A percentile compares a stretch with the other conserved stretches of the same genome.
phyloP scores from a whole-genome alignment of 1,140 invertebrate species.

The Cherax quadricarinatus region DNA sequence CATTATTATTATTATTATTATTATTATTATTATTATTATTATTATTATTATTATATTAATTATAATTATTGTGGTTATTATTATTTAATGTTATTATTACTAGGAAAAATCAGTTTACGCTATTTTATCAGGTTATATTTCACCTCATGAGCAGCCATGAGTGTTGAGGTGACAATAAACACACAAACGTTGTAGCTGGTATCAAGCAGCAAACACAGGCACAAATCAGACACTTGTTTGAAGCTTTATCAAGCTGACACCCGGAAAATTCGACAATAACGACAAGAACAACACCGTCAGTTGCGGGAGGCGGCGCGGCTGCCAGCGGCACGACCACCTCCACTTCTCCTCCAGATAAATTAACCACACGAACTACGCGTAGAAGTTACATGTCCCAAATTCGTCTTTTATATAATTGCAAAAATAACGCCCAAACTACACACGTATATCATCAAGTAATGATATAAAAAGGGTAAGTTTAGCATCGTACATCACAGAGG shows the following conservation, averaged over 20 bases:
- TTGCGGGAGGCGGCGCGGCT: conserved; percentile 32
- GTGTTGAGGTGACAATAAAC: background rate
- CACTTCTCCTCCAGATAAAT: background rate
- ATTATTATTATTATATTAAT: too few species aligned
- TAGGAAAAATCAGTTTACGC: too few species aligned
- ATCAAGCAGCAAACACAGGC: background rate
- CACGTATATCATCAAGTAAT: conserved; percentile 18
- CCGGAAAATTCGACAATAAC: conserved; percentile 58
- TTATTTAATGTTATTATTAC: too few species aligned
- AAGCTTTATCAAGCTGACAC: background rate
- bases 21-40: too few species aligned
- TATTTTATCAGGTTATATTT: background rate
- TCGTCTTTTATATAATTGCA: conserved; percentile 16
- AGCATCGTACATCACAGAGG: conserved; percentile 57
- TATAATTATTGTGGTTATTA: too few species aligned
- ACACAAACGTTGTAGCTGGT: background rate
- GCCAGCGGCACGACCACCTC: conserved; percentile 32
- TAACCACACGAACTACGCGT: background rate
- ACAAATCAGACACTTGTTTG: conserved; percentile 43
- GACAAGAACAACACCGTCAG: conserved; percentile 43
- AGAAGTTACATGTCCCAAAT: conserved; percentile 12
- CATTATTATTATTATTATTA: too few species aligned
- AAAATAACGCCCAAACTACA: conserved; percentile 12
- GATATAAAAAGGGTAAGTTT: background rate
- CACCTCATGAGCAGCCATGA: background rate